These are phyloP conservation scores for Onthophagus taurus DNA, from an alignment of 1,140 invertebrate species.

Conservation along the genomic window DNA sequence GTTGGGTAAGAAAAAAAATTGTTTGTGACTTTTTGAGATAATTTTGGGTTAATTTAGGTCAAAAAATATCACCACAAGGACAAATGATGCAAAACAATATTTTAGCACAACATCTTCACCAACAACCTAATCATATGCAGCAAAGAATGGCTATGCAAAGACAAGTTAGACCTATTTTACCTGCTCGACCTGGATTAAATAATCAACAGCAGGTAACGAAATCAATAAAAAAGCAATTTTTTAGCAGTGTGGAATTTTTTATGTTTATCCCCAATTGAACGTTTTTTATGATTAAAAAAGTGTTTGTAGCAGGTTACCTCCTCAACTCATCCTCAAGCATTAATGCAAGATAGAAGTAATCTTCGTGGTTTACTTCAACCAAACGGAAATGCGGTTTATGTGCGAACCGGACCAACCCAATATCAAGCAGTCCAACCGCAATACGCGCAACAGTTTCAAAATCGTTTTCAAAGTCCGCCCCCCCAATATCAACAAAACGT, in stretches of 20 bases:
- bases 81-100: too few relatives aligned
- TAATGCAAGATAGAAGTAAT: slow-evolving; percentile 31
- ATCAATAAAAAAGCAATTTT: neutral
- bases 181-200: slow-evolving; percentile 19
- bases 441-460: slow-evolving; percentile 31
- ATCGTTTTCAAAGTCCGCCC: slow-evolving; percentile 24
- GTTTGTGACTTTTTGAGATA: neutral
- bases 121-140: slow-evolving; percentile 14
- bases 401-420: slow-evolving; percentile 34
- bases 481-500: slow-evolving; percentile 19
- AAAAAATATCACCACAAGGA: slow-evolving; percentile 8
- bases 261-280: neutral
- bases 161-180: neutral
- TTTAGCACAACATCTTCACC: slow-evolving; percentile 18
- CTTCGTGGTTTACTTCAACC: slow-evolving; percentile 33
- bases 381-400: slow-evolving; percentile 30
- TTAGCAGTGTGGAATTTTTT: neutral
- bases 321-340: slow-evolving; percentile 37
- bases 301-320: slow-evolving; percentile 28
- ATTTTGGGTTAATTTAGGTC: neutral
- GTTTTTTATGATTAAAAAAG: neutral
- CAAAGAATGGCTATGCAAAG: slow-evolving; percentile 14
- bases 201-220: slow-evolving; percentile 20
- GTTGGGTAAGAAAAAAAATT: slow-evolving; percentile 2
- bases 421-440: slow-evolving; percentile 36